A percentile compares a stretch with the other conserved stretches of the same genome.
Conservation (phyloP, 2,113 vertebrate species). For the Rhegmatorhina hoffmannsi region DNA sequence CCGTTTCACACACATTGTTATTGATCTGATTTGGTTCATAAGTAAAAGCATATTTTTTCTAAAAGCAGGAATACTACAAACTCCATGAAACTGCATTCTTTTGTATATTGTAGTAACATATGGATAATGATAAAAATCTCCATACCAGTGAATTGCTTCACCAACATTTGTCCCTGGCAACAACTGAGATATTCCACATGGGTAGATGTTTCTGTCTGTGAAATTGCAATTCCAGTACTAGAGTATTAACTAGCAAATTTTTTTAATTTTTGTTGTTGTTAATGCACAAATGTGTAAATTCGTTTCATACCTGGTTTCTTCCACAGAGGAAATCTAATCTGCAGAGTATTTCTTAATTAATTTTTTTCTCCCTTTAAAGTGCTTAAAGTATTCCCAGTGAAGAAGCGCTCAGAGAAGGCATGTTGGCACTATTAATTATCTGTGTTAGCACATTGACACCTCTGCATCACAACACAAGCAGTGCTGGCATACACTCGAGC, state of each 20-base stretch:
- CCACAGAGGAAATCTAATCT: background rate
- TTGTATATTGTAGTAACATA: background rate
- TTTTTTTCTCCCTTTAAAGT: background rate
- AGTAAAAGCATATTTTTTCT: background rate
- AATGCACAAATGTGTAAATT: background rate
- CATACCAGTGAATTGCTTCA: background rate
- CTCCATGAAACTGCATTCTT: background rate
- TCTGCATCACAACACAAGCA: background rate
- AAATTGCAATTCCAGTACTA: background rate
- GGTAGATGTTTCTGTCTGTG: background rate
- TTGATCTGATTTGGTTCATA: background rate
- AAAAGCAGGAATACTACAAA: background rate
- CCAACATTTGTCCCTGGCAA: background rate
- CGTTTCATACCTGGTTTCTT: background rate
- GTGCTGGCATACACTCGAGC: fast-evolving
- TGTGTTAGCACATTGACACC: background rate
- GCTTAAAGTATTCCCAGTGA: background rate
- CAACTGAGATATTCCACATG: background rate
- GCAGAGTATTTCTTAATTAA: background rate
- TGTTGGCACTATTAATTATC: background rate
- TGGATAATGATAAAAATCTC: background rate
- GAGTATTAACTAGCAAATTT: background rate
- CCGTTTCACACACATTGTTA: background rate
- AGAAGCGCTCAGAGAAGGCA: background rate
- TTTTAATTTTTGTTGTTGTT: background rate